phyloP scores from a whole-genome alignment of 2,888 invertebrate species.

The Dorcus parallelipipedus region DNA sequence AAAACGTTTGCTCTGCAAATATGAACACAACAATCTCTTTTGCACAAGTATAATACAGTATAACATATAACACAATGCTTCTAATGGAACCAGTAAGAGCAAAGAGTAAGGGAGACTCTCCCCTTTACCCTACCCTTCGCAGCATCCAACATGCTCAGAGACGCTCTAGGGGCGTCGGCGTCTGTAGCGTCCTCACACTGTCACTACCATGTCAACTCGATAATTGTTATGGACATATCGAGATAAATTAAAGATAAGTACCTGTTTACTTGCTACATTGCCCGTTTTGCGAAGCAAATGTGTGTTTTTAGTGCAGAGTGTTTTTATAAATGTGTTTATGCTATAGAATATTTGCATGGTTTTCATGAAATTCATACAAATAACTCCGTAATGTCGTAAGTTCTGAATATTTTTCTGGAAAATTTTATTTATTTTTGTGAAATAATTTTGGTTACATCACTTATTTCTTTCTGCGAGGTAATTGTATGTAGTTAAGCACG shows the following conservation, averaged over 20 bases:
- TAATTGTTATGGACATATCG: constrained; percentile 35
- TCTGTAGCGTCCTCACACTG: constrained; percentile 41
- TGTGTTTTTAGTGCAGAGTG: not conserved
- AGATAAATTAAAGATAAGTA: constrained; percentile 16
- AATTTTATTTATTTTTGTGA: too few relatives aligned
- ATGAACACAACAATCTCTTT: constrained; percentile 40
- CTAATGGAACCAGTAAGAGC: constrained; percentile 34
- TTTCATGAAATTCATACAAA: constrained; percentile 1
- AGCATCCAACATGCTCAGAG: constrained; percentile 45
- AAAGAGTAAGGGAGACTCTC: constrained; percentile 32
- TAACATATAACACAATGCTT: constrained; percentile 32
- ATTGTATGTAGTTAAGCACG: constrained; percentile 36
- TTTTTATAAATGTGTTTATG: too few relatives aligned
- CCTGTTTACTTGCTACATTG: not conserved
- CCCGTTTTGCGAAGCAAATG: not conserved
- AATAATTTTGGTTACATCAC: too few relatives aligned
- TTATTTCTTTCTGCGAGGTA: too few relatives aligned
- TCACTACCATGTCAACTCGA: constrained; percentile 41
- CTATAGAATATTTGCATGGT: too few relatives aligned
- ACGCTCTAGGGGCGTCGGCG: constrained; percentile 48
- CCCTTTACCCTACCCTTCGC: constrained; percentile 38
- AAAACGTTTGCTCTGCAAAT: constrained; percentile 23
- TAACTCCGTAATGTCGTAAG: constrained; percentile 7
- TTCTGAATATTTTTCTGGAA: too few relatives aligned
- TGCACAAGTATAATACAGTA: constrained; percentile 35